Conservation (phyloP, 1,140 invertebrate genomes). For the Stegodyphus dumicola region DNA sequence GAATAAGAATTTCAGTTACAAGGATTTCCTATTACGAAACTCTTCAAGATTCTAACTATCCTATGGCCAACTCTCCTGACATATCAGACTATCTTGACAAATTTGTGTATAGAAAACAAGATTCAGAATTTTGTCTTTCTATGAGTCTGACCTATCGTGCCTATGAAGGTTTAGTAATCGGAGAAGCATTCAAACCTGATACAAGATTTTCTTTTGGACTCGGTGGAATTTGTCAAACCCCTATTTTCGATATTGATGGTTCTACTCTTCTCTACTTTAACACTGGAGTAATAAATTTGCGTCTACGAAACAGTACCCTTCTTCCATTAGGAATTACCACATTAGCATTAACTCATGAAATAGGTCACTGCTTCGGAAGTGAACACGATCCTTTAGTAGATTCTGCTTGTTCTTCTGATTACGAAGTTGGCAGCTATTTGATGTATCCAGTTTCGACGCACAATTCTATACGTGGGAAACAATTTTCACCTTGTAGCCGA, state of each 20-base stretch:
- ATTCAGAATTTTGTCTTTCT: conserved; percentile 27
- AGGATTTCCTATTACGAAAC: conserved; percentile 32
- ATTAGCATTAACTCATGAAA: conserved; percentile 35
- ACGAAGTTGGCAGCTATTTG: not conserved
- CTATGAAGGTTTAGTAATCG: conserved; percentile 6
- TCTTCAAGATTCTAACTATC: conserved; percentile 15
- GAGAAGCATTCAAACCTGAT: conserved; percentile 38
- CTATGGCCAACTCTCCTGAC: not conserved
- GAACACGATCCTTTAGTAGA: conserved; percentile 20
- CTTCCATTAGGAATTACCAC: conserved; percentile 27
- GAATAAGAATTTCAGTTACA: conserved; percentile 24
- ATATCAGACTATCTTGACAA: conserved; percentile 13
- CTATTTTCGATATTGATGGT: not conserved
- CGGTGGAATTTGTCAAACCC: conserved; percentile 28
- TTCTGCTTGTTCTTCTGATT: not conserved
- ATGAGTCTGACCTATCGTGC: conserved; percentile 5
- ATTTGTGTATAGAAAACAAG: conserved; percentile 23
- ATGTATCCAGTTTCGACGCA: not conserved
- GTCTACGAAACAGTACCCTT: not conserved
- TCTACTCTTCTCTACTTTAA: not conserved
- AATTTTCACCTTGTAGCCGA: conserved; percentile 47
- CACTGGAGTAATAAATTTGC: conserved; percentile 16
- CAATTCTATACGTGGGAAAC: not conserved
- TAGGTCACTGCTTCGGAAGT: conserved; percentile 50
- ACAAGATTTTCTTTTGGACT: not conserved